Base-by-base conservation (phyloP, 2,797 vertebrate genomes). In the Tadarida brasiliensis region DNA sequence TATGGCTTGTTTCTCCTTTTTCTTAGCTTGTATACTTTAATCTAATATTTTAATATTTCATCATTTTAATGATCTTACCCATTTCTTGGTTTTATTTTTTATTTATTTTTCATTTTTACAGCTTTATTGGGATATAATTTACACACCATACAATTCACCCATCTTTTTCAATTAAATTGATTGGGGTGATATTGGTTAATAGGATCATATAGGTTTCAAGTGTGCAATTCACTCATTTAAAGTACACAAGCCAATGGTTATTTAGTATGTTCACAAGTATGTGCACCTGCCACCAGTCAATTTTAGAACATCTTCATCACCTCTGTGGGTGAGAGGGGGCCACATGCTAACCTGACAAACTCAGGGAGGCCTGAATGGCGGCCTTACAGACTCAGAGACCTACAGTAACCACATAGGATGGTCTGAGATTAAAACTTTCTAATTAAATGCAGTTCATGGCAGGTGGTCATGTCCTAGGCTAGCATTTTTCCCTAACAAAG, bases 11-110 rank as follows among this genome's bases (percentile, higher is more conserved):
- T 76, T 91, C 35, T 96, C 88, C 91, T 78, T 96, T 71, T 76
- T 82, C 82, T 65, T 87, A 96, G 76, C 59, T 70, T 95, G 20
- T 61, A 88, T 20, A 78, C 67, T 82, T 95, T 61, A 94, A 94
- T 87, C 49, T 68, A 87, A 90, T 63, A 77, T 77, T 89, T 85
- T 49, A 67, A 74, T 39, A 4, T 11, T 87, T 78, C 67, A 71
- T 57, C 70, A 96, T 73, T 86, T 91, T 95, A 94, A 85, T 87
- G 88, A 39, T 19, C 39, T 22, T 92, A 71, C 14, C 8, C 44
- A 67, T 84, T 61, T 89, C 39, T 39, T 96, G 78, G 59, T 51
- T 54, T 22, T 74, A 71, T 82, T 39, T 80, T 86, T 49, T 47
- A 89, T 39, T 44, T 44, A 44, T 44, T 44, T 44, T 44, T 44